Percentiles rank a stretch among this genome's conserved stretches.
Evolutionary conservation across 2,113 vertebrate genomes (phyloP).

Genomic region (Pterophyllum scalare): DNA sequence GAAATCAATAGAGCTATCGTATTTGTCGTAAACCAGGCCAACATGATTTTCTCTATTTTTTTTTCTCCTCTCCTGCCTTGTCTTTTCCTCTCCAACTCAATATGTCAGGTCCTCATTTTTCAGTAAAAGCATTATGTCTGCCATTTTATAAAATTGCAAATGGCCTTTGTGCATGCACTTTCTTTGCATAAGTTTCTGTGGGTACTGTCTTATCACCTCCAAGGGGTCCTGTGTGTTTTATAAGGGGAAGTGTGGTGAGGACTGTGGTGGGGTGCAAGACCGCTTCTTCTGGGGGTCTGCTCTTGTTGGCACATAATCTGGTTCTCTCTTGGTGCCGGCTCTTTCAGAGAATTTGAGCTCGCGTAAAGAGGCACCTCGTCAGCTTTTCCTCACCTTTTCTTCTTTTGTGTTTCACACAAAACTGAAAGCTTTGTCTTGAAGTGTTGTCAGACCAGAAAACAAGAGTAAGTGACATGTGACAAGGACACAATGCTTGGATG

Average conservation of each 20-base stretch:
- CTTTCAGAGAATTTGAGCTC: conserved; percentile 70
- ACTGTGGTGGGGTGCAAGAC: conserved; percentile 56
- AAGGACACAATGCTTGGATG: conserved; percentile 77
- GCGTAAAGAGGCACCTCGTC: conserved; percentile 68
- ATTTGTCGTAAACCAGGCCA: conserved; percentile 86
- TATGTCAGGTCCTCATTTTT: conserved; percentile 79
- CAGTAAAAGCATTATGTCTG: conserved; percentile 75
- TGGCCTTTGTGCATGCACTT: conserved; percentile 72
- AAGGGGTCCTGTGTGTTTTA: conserved; percentile 53
- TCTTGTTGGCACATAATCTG: conserved; percentile 80
- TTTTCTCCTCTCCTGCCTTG: conserved; percentile 70
- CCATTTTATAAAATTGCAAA: conserved; percentile 79
- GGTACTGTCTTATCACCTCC: conserved; percentile 61
- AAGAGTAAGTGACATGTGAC: conserved; percentile 81
- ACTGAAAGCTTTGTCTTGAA: conserved; percentile 70
- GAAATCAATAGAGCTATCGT: conserved; percentile 87
- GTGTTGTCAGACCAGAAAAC: conserved; percentile 75
- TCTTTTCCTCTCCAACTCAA: conserved; percentile 75
- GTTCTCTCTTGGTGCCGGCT: conserved; percentile 63
- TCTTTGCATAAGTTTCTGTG: conserved; percentile 78
- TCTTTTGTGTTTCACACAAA: conserved; percentile 70
- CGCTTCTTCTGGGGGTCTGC: conserved; percentile 54
- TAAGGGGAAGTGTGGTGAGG: conserved; percentile 42
- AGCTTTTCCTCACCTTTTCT: conserved; percentile 66
- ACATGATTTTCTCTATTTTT: conserved; percentile 82